A percentile compares a stretch with the other conserved stretches of the same genome.
Conservation (phyloP, 2,888 invertebrate species). For the Molorchus minor region DNA sequence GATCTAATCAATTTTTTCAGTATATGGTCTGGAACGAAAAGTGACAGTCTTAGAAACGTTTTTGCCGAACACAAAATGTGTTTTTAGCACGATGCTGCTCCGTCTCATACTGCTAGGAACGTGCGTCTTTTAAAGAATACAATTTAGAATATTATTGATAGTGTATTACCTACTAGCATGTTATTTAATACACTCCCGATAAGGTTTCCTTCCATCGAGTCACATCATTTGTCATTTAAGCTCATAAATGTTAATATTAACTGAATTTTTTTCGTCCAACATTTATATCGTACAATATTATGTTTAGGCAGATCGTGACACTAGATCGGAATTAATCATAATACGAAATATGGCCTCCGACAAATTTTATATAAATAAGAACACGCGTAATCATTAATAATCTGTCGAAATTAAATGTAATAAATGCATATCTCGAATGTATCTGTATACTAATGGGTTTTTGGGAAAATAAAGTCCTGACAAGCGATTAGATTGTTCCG, state of each 20-base stretch:
- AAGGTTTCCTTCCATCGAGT: background rate
- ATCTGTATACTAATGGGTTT: slow-evolving; percentile 17
- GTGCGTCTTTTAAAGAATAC: background rate
- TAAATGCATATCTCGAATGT: slow-evolving; percentile 9
- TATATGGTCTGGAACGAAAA: too few relatives aligned
- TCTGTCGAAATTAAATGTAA: slow-evolving; percentile 18
- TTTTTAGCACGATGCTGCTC: too few relatives aligned
- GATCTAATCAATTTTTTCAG: too few relatives aligned
- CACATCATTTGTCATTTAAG: slow-evolving; percentile 13
- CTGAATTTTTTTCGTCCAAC: background rate
- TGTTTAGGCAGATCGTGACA: slow-evolving; percentile 13
- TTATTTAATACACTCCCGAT: background rate
- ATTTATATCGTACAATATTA: slow-evolving; percentile 8
- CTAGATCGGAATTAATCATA: slow-evolving; percentile 16
- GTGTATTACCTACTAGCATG: background rate
- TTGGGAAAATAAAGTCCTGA: background rate
- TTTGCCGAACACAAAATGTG: too few relatives aligned
- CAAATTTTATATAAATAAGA: slow-evolving; percentile 16
- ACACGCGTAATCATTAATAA: slow-evolving; percentile 17
- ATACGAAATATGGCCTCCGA: background rate
- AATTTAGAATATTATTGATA: background rate
- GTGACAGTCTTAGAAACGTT: too few relatives aligned
- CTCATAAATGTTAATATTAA: slow-evolving; percentile 6
- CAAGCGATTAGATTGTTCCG: slow-evolving; percentile 7
- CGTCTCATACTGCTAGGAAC: too few relatives aligned